phyloP scores from a whole-genome alignment of 2,113 vertebrate species.

The Alligator mississippiensis region DNA sequence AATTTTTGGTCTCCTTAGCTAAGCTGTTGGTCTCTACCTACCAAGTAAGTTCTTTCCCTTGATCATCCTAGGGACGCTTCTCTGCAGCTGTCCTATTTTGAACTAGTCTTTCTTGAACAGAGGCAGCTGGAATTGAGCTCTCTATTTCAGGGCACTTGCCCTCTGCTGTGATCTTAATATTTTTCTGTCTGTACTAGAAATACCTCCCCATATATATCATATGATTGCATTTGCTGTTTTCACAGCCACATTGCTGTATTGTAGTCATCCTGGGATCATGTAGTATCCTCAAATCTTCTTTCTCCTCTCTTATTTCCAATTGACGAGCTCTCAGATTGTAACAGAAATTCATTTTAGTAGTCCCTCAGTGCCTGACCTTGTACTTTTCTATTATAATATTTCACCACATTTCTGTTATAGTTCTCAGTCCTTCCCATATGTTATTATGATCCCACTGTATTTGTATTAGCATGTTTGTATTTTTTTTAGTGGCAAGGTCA shows the following conservation, averaged over 20 bases:
- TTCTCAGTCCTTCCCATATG: neutral
- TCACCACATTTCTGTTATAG: neutral
- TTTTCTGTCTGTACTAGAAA: neutral
- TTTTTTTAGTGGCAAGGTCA: neutral
- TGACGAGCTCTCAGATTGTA: too few relatives aligned
- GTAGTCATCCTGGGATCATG: neutral
- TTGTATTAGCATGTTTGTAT: neutral
- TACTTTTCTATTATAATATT: neutral
- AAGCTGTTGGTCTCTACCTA: too few relatives aligned
- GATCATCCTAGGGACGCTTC: too few relatives aligned
- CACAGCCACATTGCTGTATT: neutral
- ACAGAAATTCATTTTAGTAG: neutral
- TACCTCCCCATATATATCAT: neutral
- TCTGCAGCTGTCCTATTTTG: neutral
- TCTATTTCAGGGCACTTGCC: neutral
- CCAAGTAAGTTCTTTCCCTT: too few relatives aligned
- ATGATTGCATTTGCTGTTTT: neutral
- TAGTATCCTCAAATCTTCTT: neutral
- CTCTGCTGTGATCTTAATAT: neutral
- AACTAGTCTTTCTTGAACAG: conserved; percentile 1
- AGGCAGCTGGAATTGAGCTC: neutral
- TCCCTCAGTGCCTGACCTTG: neutral
- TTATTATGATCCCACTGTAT: neutral
- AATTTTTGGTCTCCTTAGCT: too few relatives aligned
- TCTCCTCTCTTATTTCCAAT: neutral